Evolutionary conservation across 2,797 vertebrate species (phyloP).

Genomic region (Cuniculus paca): DNA sequence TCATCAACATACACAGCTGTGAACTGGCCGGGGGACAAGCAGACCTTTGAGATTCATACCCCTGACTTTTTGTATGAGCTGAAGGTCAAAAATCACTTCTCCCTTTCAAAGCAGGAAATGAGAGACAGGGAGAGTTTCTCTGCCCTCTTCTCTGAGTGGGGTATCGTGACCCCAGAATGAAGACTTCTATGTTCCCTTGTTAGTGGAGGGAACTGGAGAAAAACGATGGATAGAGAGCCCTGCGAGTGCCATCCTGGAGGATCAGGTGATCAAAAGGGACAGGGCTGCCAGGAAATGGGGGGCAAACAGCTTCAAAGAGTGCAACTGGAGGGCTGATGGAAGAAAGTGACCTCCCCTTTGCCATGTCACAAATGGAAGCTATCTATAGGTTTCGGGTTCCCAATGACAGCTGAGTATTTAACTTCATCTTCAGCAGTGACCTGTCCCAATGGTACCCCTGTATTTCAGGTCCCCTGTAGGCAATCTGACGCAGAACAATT

Average conservation of each 20-base stretch:
- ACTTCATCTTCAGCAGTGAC: neutral
- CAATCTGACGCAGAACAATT: neutral
- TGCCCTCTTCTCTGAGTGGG: neutral
- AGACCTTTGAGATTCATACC: neutral
- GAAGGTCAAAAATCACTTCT: neutral
- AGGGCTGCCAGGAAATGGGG: too few species aligned
- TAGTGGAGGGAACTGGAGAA: neutral
- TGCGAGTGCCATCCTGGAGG: neutral
- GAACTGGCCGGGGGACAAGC: neutral
- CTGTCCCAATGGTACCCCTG: neutral
- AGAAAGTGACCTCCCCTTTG: neutral
- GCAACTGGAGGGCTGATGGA: neutral
- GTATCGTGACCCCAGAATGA: neutral
- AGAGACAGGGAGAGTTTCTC: neutral
- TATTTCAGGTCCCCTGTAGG: neutral
- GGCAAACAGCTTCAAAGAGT: neutral
- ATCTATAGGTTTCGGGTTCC: neutral
- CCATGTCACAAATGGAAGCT: neutral
- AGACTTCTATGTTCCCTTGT: neutral
- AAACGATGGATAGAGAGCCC: neutral
- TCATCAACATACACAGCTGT: too few species aligned
- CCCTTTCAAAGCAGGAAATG: neutral
- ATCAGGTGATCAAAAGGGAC: neutral
- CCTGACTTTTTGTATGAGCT: too few species aligned
- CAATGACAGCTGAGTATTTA: neutral